Evolutionary conservation across 2,113 vertebrate species (phyloP).

Genomic region (Crotalus viridis): DNA sequence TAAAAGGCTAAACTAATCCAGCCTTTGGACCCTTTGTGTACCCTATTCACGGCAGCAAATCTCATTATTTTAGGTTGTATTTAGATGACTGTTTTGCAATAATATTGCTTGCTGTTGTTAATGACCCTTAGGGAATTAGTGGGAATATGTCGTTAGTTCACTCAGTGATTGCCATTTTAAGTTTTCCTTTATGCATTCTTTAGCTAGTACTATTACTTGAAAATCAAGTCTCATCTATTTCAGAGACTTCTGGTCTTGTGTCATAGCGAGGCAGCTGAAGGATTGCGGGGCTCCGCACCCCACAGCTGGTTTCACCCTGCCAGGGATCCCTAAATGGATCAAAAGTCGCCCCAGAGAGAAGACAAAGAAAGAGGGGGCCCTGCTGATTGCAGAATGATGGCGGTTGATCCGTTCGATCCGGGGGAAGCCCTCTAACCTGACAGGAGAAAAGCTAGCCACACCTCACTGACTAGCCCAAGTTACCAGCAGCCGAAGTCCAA

Average conservation of each 20-base stretch:
- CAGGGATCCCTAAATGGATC: no score
- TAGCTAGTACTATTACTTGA: background rate
- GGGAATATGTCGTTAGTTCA: background rate
- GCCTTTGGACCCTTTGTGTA: background rate
- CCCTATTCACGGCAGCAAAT: background rate
- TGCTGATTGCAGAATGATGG: no score
- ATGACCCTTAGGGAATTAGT: background rate
- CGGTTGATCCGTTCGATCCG: rapidly evolving
- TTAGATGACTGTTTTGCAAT: background rate
- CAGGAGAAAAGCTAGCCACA: no score
- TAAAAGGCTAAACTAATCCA: background rate
- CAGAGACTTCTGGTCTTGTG: no score
- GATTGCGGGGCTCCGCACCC: no score
- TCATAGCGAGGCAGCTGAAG: no score
- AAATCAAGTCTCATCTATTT: background rate
- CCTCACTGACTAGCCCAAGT: no score
- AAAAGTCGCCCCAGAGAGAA: no score
- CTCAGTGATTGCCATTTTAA: constrained; percentile 11
- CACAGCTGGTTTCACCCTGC: no score
- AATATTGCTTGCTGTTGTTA: background rate
- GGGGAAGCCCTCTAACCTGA: no score
- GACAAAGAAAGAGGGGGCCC: no score
- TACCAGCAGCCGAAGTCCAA: no score
- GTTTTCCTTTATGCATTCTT: background rate
- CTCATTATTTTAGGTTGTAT: background rate